A percentile compares a stretch with the other conserved stretches of the same genome.
These are phyloP conservation scores for Ornithoptera priamus DNA, from an alignment of 2,888 invertebrate genomes.

Conservation along the genomic window DNA sequence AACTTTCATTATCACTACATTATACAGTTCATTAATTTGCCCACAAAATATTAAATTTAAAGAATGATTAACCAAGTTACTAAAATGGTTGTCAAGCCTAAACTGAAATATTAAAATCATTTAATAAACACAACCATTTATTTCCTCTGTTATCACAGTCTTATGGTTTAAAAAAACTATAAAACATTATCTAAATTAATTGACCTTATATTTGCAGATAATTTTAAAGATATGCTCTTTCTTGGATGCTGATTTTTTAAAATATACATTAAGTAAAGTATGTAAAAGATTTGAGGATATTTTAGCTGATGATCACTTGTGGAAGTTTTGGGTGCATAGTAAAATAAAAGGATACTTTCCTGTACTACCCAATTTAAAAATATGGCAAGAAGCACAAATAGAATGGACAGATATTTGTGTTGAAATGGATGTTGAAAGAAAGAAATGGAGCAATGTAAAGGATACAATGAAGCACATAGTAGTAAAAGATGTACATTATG, in stretches of 20 bases:
- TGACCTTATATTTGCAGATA: slow-evolving; percentile 61
- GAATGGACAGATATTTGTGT: slow-evolving; percentile 81
- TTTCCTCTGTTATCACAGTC: too few species aligned
- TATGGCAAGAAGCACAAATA: slow-evolving; percentile 61
- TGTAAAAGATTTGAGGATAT: slow-evolving; percentile 80
- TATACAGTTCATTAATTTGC: too few species aligned
- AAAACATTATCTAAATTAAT: neutral
- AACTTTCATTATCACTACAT: too few species aligned
- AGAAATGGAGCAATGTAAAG: slow-evolving; percentile 75
- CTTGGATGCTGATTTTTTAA: slow-evolving; percentile 78
- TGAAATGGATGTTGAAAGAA: slow-evolving; percentile 79
- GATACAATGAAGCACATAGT: slow-evolving; percentile 70
- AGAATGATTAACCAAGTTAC: too few species aligned
- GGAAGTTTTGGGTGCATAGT: slow-evolving; percentile 76
- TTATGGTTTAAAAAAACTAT: too few species aligned
- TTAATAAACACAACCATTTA: too few species aligned
- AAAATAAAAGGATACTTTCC: slow-evolving; percentile 65
- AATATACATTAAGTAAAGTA: slow-evolving; percentile 73
- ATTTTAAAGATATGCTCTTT: slow-evolving; percentile 82
- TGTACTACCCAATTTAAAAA: slow-evolving; percentile 57
- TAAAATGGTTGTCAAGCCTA: too few species aligned
- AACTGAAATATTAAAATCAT: too few species aligned
- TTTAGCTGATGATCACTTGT: slow-evolving; percentile 76
- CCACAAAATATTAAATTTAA: too few species aligned
- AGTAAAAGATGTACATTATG: slow-evolving; percentile 77